Evolutionary conservation across 2,113 vertebrate genomes (phyloP), one percentile per base, ranked within the genome.

Genomic region (Pelvicachromis taeniatus): DNA sequence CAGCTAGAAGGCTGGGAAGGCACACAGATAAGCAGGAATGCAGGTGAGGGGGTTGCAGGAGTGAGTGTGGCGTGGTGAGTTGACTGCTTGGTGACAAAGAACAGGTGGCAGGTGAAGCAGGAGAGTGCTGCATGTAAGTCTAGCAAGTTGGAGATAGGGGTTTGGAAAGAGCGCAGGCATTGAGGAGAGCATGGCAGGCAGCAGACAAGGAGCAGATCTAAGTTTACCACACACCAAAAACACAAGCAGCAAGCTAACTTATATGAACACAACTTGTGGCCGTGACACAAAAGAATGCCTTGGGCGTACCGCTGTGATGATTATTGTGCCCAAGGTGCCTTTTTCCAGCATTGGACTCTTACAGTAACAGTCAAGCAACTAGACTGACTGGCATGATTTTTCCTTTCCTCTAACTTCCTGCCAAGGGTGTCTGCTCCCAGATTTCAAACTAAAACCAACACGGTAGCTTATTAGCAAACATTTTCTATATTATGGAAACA

Each of bases 321-420:
- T 19, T 17, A 14, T 29, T 73, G 42, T 73, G 21, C 40, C 26
- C 40, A 26, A 29, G 5, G 23, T 73, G 42, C 14, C 23, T 19
- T 0, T 0, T 1, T 21, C 21, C 40, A 73, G 42, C 0, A 29
- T 17, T 70, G 5, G 65, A 70, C 65, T 8, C 40, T 70, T 29
- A 63, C 19, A 63, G 33, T 21, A 48, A 48, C 3, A 29, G 40
- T 29, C 40, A 73, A 48, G 26, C 23, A 73, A 17, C 3, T 70
- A 70, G 40, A 70, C n/a, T 70, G 40, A 70, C 0, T 11, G 40
- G 21, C 40, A 70, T 7, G 2, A 68, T 1, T 42, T 42, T 42
- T 4, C n/a, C 0, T 4, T 68, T 68, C 14, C 38, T 42, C 63
- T 42, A 16, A 68, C 2, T 6, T 73, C 65, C 40, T 73, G 23